Evolutionary conservation across 2,113 vertebrate species (phyloP), one percentile per base, ranked within the genome.

Genomic region (Turnix velox): DNA sequence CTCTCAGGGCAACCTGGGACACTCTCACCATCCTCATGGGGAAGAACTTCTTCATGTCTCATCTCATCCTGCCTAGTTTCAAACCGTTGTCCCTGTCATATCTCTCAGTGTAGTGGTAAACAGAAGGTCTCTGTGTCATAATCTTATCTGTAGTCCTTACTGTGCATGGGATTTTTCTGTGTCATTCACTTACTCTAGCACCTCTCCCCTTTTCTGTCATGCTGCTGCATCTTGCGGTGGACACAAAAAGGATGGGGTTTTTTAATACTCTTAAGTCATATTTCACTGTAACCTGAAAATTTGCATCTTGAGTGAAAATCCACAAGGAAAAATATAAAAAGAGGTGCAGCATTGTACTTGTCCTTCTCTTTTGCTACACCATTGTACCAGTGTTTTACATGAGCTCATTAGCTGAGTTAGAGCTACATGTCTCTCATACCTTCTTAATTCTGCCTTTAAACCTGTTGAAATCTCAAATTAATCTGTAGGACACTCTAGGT

Each of bases 261-360:
- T n/a, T n/a, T n/a, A n/a, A n/a, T n/a, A n/a, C n/a, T n/a, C n/a
- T 37, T 35, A 39, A 66, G 27, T 67, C 2, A 0, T 37, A 1
- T 85, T 68, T 68, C 58, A 27, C 37, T 84, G 20, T 31, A 39
- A 5, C 45, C 18, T 48, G 67, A 23, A 67, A 4, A 31, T 67
- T 28, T 24, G 19, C 48, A 10, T 61, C 65, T 39, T 10, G 0
- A 2, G 27, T 63, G 52, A 39, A 42, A 58, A 45, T 22, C 24
- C 24, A 4, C 12, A 33, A 17, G 40, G 51, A 7, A 24, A 37
- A 54, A 40, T 2, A 15, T 45, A 51, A 57, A 23, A 72, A 10
- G 16, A 37, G 3, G 7, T 17, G 65, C 28, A 57, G 28, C 33
- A 3, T 52, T 35, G 27, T 37, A 5, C 16, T 1, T 2, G 48